Percentiles rank a stretch among this genome's conserved stretches.
These are phyloP conservation scores for Microtus obscurus DNA, from an alignment of 2,797 vertebrate species.

Conservation along the genomic window DNA sequence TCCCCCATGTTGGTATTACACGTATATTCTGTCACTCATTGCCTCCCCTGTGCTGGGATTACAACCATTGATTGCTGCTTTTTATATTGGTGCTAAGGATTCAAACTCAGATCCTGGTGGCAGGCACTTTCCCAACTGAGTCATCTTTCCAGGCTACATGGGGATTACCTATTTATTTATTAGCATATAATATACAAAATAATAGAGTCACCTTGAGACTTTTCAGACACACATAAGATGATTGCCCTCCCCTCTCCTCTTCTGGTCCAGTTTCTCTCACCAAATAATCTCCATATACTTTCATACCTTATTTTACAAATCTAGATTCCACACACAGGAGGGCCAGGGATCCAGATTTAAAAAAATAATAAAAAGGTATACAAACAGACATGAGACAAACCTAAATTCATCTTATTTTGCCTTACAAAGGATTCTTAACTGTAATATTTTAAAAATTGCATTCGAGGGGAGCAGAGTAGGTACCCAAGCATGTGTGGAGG, in stretches of 20 bases:
- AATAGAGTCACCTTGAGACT: neutral
- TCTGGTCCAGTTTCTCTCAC: neutral
- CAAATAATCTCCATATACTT: neutral
- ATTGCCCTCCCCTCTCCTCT: too few species aligned
- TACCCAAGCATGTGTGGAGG: neutral
- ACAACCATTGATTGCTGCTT: neutral
- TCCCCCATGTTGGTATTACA: neutral
- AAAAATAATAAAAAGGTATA: neutral
- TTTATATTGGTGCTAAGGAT: neutral
- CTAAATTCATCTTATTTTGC: neutral
- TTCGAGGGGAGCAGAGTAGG: too few species aligned
- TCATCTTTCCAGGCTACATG: neutral
- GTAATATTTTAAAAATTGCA: neutral
- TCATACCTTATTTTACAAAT: neutral
- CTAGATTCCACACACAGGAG: neutral
- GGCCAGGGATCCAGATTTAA: neutral
- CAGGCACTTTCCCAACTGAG: neutral
- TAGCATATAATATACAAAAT: neutral
- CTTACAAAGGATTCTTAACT: neutral
- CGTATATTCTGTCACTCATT: too few species aligned
- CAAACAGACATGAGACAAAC: neutral
- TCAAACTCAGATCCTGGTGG: neutral
- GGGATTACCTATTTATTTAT: neutral
- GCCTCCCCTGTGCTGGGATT: neutral
- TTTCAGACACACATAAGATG: neutral